A percentile compares a stretch with the other conserved stretches of the same genome.
phyloP scores from a whole-genome alignment of 2,797 vertebrate species.

The Lepilemur ruficaudatus region DNA sequence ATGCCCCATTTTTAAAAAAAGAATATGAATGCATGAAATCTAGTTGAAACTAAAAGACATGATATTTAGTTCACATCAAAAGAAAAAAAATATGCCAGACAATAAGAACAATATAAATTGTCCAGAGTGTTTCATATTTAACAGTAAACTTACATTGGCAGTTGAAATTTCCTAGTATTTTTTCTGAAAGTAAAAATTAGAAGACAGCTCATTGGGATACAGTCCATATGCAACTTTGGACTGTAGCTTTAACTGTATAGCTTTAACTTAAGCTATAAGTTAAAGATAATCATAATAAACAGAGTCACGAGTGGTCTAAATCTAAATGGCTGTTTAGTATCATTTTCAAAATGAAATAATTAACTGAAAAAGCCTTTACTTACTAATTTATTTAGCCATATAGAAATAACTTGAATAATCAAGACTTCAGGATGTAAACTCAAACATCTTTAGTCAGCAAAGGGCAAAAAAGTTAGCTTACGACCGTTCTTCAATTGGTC shows the following conservation, averaged over 20 bases:
- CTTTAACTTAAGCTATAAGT: neutral
- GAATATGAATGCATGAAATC: neutral
- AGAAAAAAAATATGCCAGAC: neutral
- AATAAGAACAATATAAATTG: neutral
- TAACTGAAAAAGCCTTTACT: conserved; percentile 1
- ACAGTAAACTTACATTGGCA: conserved; percentile 15
- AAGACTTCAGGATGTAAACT: neutral
- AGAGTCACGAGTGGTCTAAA: neutral
- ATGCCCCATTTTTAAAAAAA: neutral
- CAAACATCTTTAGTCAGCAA: neutral
- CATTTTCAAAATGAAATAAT: conserved; percentile 33
- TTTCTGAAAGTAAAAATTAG: conserved; percentile 33
- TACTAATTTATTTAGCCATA: neutral
- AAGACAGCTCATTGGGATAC: neutral
- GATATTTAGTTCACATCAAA: neutral
- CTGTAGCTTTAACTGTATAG: too few relatives aligned
- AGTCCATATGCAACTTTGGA: neutral
- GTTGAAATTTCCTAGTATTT: neutral
- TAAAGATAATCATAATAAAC: neutral
- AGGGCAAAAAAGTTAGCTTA: neutral
- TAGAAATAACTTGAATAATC: conserved; percentile 6
- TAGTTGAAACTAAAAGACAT: neutral
- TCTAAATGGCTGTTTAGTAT: neutral
- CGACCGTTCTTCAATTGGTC: neutral
- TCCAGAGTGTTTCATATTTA: neutral